Percentiles rank a stretch among this genome's conserved stretches.
Conservation (phyloP, 2,113 vertebrate genomes). For the Eleginops maclovinus region DNA sequence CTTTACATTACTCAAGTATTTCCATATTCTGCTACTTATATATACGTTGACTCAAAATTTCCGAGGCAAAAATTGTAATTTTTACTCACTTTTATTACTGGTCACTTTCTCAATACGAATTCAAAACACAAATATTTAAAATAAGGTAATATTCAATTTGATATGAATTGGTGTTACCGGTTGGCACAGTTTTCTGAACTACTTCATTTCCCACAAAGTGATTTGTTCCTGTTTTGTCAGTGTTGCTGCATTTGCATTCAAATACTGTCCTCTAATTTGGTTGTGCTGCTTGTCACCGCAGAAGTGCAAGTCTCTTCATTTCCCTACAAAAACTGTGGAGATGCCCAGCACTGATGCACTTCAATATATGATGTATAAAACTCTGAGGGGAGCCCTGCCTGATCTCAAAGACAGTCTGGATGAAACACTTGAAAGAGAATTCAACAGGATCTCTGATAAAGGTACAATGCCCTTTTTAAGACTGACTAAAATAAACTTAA, state of each 20-base stretch:
- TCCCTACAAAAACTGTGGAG: conserved; percentile 63
- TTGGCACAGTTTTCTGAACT: too few species aligned
- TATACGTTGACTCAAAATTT: neutral
- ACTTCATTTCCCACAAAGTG: too few species aligned
- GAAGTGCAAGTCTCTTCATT: conserved; percentile 73
- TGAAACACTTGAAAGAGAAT: conserved; percentile 70
- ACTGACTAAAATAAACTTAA: accelerated
- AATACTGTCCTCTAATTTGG: neutral
- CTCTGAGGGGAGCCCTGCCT: conserved; percentile 66
- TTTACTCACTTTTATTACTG: neutral
- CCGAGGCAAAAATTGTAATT: neutral
- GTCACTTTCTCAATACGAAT: neutral
- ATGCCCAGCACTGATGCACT: conserved; percentile 73
- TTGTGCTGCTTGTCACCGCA: conserved; percentile 35
- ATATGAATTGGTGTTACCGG: too few species aligned
- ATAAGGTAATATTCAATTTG: too few species aligned
- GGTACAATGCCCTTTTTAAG: conserved; percentile 32
- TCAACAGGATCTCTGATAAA: conserved; percentile 74
- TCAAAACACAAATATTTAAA: too few species aligned
- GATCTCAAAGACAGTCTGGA: conserved; percentile 71
- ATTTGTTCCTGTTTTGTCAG: neutral
- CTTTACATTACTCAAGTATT: neutral
- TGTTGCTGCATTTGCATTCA: conserved; percentile 3
- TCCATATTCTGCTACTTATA: neutral
- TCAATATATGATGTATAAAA: conserved; percentile 78